phyloP scores from a whole-genome alignment of 2,797 vertebrate genomes.

The Paratrypauchen microcephalus region DNA sequence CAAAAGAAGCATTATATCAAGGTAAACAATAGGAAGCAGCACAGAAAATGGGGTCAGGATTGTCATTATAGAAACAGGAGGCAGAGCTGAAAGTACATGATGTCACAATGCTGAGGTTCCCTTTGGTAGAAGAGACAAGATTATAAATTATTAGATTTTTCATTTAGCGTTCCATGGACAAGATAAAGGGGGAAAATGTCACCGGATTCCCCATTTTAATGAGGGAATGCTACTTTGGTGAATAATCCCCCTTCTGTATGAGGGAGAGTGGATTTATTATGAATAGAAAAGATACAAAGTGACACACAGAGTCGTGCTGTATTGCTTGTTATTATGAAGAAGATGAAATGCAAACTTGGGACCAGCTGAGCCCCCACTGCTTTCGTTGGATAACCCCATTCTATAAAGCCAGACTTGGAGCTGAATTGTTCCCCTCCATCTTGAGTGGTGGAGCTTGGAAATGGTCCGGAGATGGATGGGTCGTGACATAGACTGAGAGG shows the following conservation, averaged over 20 bases:
- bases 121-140: not conserved
- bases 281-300: constrained; percentile 61
- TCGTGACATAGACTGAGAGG: constrained; percentile 71
- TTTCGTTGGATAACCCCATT: constrained; percentile 46
- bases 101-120: not conserved
- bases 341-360: constrained; percentile 56
- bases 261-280: constrained; percentile 47
- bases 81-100: constrained; percentile 1
- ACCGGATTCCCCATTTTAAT: constrained; percentile 9
- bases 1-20: not conserved
- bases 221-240: constrained; percentile 39
- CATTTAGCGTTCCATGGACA: not conserved
- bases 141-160: constrained; percentile 3
- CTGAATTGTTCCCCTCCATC: constrained; percentile 60
- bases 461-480: constrained; percentile 66
- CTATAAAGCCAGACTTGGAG: constrained; percentile 39
- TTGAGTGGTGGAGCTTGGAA: constrained; percentile 59
- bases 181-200: constrained; percentile 5
- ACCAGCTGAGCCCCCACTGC: constrained; percentile 45
- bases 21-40: not conserved
- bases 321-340: constrained; percentile 55
- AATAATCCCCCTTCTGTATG: constrained; percentile 53
- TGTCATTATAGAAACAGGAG: not conserved
- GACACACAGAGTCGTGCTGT: constrained; percentile 48
- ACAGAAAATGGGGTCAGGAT: not conserved